A percentile compares a stretch with the other conserved stretches of the same genome.
These are phyloP conservation scores for Siniperca scherzeri DNA, from an alignment of 2,797 vertebrate genomes.

Conservation along the genomic window DNA sequence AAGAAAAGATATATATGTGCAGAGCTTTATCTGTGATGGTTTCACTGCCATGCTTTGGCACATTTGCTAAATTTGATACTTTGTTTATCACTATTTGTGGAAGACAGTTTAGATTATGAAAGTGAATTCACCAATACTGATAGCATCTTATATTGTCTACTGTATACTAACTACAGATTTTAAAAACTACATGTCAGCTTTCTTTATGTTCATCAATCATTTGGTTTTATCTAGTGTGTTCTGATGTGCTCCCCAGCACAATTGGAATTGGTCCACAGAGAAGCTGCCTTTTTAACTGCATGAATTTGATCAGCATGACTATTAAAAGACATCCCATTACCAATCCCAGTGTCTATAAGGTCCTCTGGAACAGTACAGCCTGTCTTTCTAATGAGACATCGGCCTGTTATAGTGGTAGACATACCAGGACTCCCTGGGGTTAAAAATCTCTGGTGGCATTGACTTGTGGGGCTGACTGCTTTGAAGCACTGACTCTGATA, in stretches of 20 bases:
- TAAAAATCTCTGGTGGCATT: slow-evolving; percentile 47
- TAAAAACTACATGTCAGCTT: slow-evolving; percentile 6
- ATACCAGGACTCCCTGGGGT: slow-evolving; percentile 53
- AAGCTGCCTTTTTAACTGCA: slow-evolving; percentile 26
- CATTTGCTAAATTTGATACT: neutral
- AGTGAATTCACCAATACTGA: neutral
- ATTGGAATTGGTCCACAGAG: slow-evolving; percentile 50
- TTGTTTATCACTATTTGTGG: neutral
- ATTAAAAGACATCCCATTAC: slow-evolving; percentile 59
- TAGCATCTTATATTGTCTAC: neutral
- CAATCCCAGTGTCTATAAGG: slow-evolving; percentile 33
- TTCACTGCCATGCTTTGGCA: neutral
- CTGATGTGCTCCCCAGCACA: slow-evolving; percentile 11
- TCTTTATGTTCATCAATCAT: slow-evolving; percentile 37
- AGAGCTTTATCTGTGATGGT: neutral
- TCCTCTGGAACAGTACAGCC: slow-evolving; percentile 49
- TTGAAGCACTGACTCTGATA: slow-evolving; percentile 64
- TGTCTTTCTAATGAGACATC: slow-evolving; percentile 66
- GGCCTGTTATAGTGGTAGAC: slow-evolving; percentile 36
- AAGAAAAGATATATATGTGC: neutral
- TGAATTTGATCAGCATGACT: slow-evolving; percentile 51
- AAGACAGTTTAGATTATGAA: neutral
- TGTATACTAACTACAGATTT: slow-evolving; percentile 9
- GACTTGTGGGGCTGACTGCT: slow-evolving; percentile 44
- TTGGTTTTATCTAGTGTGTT: slow-evolving; percentile 24